Conservation (phyloP, 2,113 vertebrate species). For the Entelurus aequoreus region DNA sequence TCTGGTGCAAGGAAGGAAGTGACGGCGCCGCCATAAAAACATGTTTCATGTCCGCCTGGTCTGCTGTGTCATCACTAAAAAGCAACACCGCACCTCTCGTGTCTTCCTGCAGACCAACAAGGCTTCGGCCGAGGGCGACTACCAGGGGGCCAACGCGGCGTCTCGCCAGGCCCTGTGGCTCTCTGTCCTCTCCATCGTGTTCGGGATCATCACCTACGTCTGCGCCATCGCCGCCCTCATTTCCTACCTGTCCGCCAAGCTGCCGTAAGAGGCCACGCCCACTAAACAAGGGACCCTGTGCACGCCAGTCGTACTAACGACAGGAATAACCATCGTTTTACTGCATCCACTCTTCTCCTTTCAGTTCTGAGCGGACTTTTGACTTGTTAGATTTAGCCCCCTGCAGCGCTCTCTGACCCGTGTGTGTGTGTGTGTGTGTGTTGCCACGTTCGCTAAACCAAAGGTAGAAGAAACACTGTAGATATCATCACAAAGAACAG, state of each 20-base stretch:
- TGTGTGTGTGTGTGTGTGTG: no score
- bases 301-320: background rate
- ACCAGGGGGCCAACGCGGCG: conserved; percentile 76
- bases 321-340: conserved; percentile 23
- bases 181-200: conserved; percentile 80
- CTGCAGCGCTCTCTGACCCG: background rate
- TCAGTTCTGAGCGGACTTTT: background rate
- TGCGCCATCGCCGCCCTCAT: conserved; percentile 80
- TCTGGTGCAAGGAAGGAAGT: conserved; percentile 32
- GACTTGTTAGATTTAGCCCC: background rate
- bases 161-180: conserved; percentile 83
- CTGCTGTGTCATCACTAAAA: no score
- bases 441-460: background rate
- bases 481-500: conserved; percentile 27
- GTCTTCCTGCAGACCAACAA: conserved; percentile 78
- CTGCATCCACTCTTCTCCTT: background rate
- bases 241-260: conserved; percentile 81
- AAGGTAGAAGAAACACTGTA: conserved; percentile 15
- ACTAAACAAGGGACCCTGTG: background rate
- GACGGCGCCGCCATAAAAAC: conserved; percentile 43
- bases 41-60: no score
- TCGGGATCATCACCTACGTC: conserved; percentile 81
- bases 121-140: conserved; percentile 81
- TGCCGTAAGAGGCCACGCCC: conserved; percentile 55
- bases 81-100: conserved; percentile 9